Base-by-base conservation (phyloP, 1,140 invertebrate species). In the Lordiphosa mommai region DNA sequence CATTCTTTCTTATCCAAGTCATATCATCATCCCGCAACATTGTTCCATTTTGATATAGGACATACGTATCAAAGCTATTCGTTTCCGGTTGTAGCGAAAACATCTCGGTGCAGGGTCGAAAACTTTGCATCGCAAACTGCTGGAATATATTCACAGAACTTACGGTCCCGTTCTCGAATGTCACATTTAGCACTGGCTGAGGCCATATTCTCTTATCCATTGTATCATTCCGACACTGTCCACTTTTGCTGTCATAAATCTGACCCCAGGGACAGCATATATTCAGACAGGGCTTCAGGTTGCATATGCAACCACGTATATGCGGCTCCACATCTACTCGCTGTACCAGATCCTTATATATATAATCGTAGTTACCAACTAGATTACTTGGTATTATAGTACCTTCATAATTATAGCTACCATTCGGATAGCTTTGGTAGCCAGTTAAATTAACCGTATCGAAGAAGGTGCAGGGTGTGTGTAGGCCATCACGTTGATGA, bases 371-470 rank as follows among this genome's bases (percentile, higher is more conserved):
- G 4, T 37, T 52, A 2, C 74, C 87, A 12, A 87, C 69, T 33
- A 85, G 40, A 27, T 88, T 36, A 1, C 60, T 46, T 9, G 87
- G 87, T 23, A 88, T 79, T 2, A 88, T n/a, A 0, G 72, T 43
- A 3, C 76, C 84, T 2, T 86, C 57, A 33, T 87, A 84, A 4
- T 55, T 33, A 48, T 87, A 87, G 38, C 79, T 87, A 2, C 87
- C 87, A 33, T 88, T 88, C 1, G 47, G 37, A 12, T 66, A 86
- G 8, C 37, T 37, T 4, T 14, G 53, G 51, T 64, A 61, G 0
- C 61, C 79, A 2, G 87, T 88, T 2, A 88, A 33, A 29, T 88
- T 86, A 3, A 88, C 86, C 1, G 87, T 88, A 10, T 88, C 84
- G 27, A 82, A 85, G 53, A 88, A 88, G 5, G 70, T 69, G 34